A percentile compares a stretch with the other conserved stretches of the same genome.
Evolutionary conservation across 37 sponge, comb jelly and placozoan species (phyloP).

Genomic region (Dysidea cf. avara): DNA sequence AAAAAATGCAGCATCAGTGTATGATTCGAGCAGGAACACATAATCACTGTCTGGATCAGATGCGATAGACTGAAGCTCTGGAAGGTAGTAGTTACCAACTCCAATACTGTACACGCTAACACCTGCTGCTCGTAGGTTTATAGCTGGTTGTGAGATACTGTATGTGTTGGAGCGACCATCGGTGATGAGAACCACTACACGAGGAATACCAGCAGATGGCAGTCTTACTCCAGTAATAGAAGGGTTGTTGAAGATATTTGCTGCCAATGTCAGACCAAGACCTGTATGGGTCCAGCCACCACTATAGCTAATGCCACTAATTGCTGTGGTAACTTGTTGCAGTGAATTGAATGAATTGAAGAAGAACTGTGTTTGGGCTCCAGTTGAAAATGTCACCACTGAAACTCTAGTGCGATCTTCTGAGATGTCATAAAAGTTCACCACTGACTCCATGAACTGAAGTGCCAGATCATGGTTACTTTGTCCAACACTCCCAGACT

Average conservation of each 20-base stretch:
- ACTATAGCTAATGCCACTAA: not conserved
- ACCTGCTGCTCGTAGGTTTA: constrained; percentile 47
- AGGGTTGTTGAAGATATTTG: constrained; percentile 9
- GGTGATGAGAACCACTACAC: constrained; percentile 78
- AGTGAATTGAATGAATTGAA: constrained; percentile 19
- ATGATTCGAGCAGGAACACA: constrained; percentile 65
- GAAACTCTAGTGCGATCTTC: constrained; percentile 47
- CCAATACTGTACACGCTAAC: constrained; percentile 53
- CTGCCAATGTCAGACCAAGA: constrained; percentile 39
- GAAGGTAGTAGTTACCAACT: constrained; percentile 38
- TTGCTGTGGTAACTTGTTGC: constrained; percentile 14
- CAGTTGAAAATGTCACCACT: constrained; percentile 62
- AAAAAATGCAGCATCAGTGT: constrained; percentile 63
- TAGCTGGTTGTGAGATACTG: constrained; percentile 26
- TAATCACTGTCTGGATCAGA: constrained; percentile 70
- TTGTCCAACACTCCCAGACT: constrained; percentile 79
- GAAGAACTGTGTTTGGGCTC: constrained; percentile 33
- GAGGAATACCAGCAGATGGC: constrained; percentile 62
- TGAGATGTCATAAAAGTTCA: constrained; percentile 62
- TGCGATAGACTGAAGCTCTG: constrained; percentile 65
- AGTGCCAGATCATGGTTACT: constrained; percentile 61
- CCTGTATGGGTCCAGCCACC: constrained; percentile 77
- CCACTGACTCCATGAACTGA: constrained; percentile 60
- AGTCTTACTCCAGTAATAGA: constrained; percentile 67
- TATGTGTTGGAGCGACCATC: constrained; percentile 81